These are phyloP conservation scores for Sycophaga agraensis DNA, from an alignment of 1,140 invertebrate genomes.

Conservation along the genomic window DNA sequence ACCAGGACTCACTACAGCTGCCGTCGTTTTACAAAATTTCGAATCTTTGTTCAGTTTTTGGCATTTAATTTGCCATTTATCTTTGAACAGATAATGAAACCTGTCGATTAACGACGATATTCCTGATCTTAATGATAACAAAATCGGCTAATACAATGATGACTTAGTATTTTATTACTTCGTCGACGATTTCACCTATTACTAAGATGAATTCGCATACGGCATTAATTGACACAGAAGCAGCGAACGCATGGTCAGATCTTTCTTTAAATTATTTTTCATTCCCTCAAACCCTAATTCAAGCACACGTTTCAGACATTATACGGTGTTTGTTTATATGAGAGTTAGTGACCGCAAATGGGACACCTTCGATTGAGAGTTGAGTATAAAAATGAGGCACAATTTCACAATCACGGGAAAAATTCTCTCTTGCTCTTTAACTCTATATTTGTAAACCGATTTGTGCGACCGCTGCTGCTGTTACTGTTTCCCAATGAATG, in stretches of 20 bases:
- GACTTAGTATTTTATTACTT: neutral
- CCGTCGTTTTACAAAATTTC: conserved; percentile 38
- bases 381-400: conserved; percentile 58
- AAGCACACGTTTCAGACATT: conserved; percentile 8
- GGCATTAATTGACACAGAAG: conserved; percentile 15
- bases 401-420: conserved; percentile 55
- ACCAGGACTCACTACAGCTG: conserved; percentile 44
- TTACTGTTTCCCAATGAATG: conserved; percentile 56
- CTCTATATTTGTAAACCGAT: conserved; percentile 34
- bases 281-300: neutral
- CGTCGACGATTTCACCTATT: neutral
- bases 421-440: no score
- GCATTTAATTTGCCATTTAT: conserved; percentile 10
- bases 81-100: conserved; percentile 1
- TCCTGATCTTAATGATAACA: neutral
- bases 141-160: neutral
- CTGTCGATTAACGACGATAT: neutral
- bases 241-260: conserved; percentile 13
- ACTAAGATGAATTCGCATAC: conserved; percentile 1
- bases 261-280: conserved; percentile 1
- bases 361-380: conserved; percentile 32
- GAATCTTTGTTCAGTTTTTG: conserved; percentile 33
- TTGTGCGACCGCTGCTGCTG: conserved; percentile 38
- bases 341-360: conserved; percentile 4
- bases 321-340: conserved; percentile 23